These are phyloP conservation scores for Caenorhabditis sp. DNA, from an alignment of 2,888 invertebrate species.

Conservation along the genomic window DNA sequence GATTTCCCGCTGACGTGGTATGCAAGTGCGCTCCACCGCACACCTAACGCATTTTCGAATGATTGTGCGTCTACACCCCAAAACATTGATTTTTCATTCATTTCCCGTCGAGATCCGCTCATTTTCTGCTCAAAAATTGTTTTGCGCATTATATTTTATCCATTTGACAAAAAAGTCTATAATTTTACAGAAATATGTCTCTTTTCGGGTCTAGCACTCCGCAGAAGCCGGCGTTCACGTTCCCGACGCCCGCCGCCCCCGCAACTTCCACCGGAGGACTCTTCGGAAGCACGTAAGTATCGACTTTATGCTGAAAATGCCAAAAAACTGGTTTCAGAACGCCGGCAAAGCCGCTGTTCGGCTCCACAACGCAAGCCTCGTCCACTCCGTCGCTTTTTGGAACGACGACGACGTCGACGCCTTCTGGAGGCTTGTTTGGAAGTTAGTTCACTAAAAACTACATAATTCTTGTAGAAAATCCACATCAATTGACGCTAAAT, in stretches of 20 bases:
- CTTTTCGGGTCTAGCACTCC: constrained; percentile 46
- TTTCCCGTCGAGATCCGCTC: neutral
- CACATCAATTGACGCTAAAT: neutral
- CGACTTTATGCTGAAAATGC: neutral
- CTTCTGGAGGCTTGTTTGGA: constrained; percentile 54
- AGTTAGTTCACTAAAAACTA: constrained; percentile 19
- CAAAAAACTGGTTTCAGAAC: constrained; percentile 32
- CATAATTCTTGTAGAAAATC: neutral
- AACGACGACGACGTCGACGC: constrained; percentile 38
- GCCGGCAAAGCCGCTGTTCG: constrained; percentile 55
- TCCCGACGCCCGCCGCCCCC: constrained; percentile 42
- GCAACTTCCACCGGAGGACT: constrained; percentile 29
- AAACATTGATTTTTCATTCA: neutral
- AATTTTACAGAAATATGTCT: constrained; percentile 19
- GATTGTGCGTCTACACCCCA: neutral
- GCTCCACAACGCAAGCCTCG: constrained; percentile 48
- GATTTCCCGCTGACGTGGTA: neutral
- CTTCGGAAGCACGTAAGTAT: constrained; percentile 52
- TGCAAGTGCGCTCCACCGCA: constrained; percentile 19
- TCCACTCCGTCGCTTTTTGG: constrained; percentile 51
- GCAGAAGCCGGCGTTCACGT: constrained; percentile 47
- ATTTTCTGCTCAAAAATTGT: neutral
- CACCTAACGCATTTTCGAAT: constrained; percentile 15
- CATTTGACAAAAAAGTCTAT: neutral
- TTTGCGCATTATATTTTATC: neutral